phyloP scores from a whole-genome alignment of 2,888 invertebrate species.

The Myathropa florea region DNA sequence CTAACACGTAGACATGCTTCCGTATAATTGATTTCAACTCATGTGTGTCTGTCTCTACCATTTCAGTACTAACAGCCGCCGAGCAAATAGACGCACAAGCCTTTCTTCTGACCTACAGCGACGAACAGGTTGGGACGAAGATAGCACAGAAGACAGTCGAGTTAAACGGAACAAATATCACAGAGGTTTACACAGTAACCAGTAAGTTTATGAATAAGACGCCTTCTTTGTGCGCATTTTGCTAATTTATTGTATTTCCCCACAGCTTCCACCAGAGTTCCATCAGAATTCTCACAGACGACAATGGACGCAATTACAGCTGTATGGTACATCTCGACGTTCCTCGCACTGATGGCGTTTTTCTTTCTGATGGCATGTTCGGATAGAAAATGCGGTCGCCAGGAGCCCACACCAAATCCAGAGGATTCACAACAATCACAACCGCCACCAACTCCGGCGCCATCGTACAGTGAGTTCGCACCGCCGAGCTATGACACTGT shows the following conservation, averaged over 20 bases:
- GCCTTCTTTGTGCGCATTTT: not conserved
- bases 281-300: slow-evolving; percentile 76
- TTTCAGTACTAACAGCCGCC: slow-evolving; percentile 77
- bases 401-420: not conserved
- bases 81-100: slow-evolving; percentile 75
- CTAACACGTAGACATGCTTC: not conserved
- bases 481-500: slow-evolving; percentile 80
- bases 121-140: slow-evolving; percentile 36
- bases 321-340: slow-evolving; percentile 80
- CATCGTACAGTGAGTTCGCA: slow-evolving; percentile 80
- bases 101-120: slow-evolving; percentile 56
- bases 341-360: slow-evolving; percentile 79
- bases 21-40: not conserved
- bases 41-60: slow-evolving; percentile 44
- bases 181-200: slow-evolving; percentile 47
- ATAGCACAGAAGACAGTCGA: slow-evolving; percentile 37
- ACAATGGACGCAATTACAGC: slow-evolving; percentile 80
- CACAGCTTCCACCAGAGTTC: slow-evolving; percentile 36
- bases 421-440: slow-evolving; percentile 28
- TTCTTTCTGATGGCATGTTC: slow-evolving; percentile 80
- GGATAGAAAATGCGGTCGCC: slow-evolving; percentile 76
- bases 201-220: slow-evolving; percentile 11
- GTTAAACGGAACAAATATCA: slow-evolving; percentile 42
- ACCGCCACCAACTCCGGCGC: slow-evolving; percentile 78
- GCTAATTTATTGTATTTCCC: not conserved